phyloP scores from a whole-genome alignment of 2,797 vertebrate genomes.

The Myripristis jacobus region DNA sequence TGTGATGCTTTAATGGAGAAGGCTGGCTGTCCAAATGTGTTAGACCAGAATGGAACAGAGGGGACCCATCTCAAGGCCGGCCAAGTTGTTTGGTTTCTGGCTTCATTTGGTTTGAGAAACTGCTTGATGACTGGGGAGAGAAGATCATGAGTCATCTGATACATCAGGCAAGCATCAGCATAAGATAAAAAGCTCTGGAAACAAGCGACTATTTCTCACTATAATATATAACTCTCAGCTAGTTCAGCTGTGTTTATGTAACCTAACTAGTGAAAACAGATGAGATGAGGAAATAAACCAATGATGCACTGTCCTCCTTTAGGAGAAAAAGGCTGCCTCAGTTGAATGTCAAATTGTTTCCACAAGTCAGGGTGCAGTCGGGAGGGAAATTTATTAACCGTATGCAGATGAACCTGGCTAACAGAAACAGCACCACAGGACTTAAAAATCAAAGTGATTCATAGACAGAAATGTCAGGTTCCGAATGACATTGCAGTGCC shows the following conservation, averaged over 20 bases:
- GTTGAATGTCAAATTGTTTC: constrained; percentile 33
- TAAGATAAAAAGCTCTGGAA: no score
- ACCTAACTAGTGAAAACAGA: constrained; percentile 17
- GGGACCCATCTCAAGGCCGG: no score
- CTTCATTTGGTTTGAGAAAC: no score
- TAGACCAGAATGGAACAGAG: no score
- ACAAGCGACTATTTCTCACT: no score
- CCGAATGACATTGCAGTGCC: constrained; percentile 35
- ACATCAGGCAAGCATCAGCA: no score
- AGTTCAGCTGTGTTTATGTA: constrained; percentile 7
- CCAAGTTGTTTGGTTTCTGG: no score
- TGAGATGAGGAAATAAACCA: constrained; percentile 11
- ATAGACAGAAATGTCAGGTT: constrained; percentile 59
- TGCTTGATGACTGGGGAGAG: no score
- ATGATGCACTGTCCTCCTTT: constrained; percentile 9
- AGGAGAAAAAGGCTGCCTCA: constrained; percentile 9
- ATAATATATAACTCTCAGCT: background rate
- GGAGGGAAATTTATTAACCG: constrained; percentile 39
- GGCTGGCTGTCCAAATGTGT: no score
- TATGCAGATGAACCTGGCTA: constrained; percentile 53
- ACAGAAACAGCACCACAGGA: constrained; percentile 54
- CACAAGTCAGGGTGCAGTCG: constrained; percentile 24
- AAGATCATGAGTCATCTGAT: no score
- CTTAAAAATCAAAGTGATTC: constrained; percentile 49
- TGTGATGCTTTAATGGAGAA: no score